Base-by-base conservation (phyloP, 2,888 invertebrate genomes). In the Colletes collaris region DNA sequence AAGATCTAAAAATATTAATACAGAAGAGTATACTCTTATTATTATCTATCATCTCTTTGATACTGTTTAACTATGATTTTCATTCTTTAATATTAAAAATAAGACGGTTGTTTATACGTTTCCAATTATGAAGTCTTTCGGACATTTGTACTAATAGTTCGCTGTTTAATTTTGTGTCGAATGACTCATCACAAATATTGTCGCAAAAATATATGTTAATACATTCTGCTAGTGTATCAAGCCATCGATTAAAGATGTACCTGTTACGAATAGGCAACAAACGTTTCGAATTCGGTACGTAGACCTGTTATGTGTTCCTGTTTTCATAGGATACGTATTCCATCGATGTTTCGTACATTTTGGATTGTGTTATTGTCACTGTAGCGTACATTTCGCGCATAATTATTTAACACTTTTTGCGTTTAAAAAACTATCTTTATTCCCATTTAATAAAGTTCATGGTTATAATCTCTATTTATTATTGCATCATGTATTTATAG, bases 201-300 rank as follows among this genome's bases (percentile, higher is more conserved):
- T 16, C 19, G 16, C 8, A 67, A 75, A 71, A 75, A 59, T 40
- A 40, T 71, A 79, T 67, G 68, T 82, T 84, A 72, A 79, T 66
- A 53, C 53, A 87, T 88, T 88, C 83, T 46, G 56, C 16, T 5
- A 35, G 64, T 73, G 86, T 79, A n/a, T 64, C 56, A 60, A 73
- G 58, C 52, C 69, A 76, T 77, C 77, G 66, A 86, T 78, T 56
- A 55, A 56, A 73, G 59, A 70, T 65, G 62, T 76, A 78, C 73
- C 81, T 79, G 79, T 79, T 82, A 82, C 73, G 83, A 84, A 72
- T 81, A 79, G 55, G 5, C 62, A 27, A 13, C 19, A 6, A 16
- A 49, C 40, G 52, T 50, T 75, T 66, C n/a, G 81, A 78, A 85
- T 81, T 64, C 63, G 16, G 69, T 75, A 72, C 59, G 35, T 8